Evolutionary conservation across 2,888 invertebrate species (phyloP), one percentile per base, ranked within the genome.

Genomic region (Trachelus troglodyta): DNA sequence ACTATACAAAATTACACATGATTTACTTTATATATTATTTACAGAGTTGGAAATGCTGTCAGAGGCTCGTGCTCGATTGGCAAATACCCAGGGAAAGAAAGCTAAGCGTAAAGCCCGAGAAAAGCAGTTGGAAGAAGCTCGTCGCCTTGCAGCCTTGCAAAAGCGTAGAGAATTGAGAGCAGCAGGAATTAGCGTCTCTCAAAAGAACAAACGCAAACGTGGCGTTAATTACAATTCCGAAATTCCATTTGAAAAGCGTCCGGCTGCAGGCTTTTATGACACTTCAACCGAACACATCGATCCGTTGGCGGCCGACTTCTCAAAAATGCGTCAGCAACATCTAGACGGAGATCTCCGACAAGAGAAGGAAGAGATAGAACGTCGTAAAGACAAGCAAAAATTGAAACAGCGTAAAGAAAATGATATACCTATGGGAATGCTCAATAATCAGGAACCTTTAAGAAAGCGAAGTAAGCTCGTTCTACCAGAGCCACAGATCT

Each of bases 11-110:
- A 56, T 23, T 23, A 23, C 23, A 56, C 23, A 9, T 23, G 23
- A 56, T 40, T 15, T 40, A 40, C 75, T 73, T 73, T 12, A 11
- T 12, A n/a, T 79, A 11, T 75, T 69, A 76, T 83, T 87, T 91
- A 31, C 87, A 97, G 98, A 99, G 92, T 92, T 99, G 92, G 99
- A 99, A 92, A 99, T 99, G 99, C 92, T 99, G 82, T 99, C 99
- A 0, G 99, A 99, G 92, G 99, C 99, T 0, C 94, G 99, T 87
- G 99, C 99, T 3, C 95, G 99, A 89, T 93, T 99, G 76, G 99
- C 99, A 1, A 99, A 99, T 91, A 99, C 99, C 0, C 99, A 99
- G 89, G 98, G 99, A 75, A 96, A 97, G 92, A 97, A 97, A 88
- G 97, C 97, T 0, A 98, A 98, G 89, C 94, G 97, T 81, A 97